A percentile compares a stretch with the other conserved stretches of the same genome.
Evolutionary conservation across 2,888 invertebrate genomes (phyloP).

Genomic region (Mesochorus sp.): DNA sequence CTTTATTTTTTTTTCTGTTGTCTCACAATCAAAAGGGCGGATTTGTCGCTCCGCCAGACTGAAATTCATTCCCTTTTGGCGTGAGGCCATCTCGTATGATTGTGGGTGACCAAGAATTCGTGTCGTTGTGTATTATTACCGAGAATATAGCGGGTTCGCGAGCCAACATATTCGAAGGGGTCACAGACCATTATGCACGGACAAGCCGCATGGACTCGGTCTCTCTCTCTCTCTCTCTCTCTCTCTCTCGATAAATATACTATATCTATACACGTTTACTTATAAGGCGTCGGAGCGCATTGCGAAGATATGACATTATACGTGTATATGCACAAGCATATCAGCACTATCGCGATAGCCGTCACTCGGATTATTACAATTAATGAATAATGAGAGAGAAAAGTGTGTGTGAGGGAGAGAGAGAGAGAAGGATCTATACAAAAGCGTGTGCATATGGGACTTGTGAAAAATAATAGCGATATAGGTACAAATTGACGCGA

Average conservation of each 20-base stretch:
- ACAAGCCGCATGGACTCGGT: constrained; percentile 44
- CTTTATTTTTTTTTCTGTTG: neutral
- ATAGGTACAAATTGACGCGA: constrained; percentile 27
- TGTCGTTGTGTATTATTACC: constrained; percentile 66
- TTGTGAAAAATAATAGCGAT: constrained; percentile 51
- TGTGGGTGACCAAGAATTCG: constrained; percentile 67
- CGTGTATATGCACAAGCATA: constrained; percentile 30
- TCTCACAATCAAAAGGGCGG: neutral
- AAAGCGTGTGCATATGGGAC: constrained; percentile 8
- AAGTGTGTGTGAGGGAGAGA: constrained; percentile 28
- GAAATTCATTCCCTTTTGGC: neutral
- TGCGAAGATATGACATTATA: constrained; percentile 53
- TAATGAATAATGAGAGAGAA: constrained; percentile 49
- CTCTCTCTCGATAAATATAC: no score
- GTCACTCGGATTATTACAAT: constrained; percentile 59
- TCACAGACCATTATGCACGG: constrained; percentile 70
- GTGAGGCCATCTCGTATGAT: constrained; percentile 9
- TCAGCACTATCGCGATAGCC: constrained; percentile 54
- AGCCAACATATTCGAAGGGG: constrained; percentile 57
- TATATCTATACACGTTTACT: neutral
- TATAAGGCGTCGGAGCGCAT: constrained; percentile 33
- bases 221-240: no score
- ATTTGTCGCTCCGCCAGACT: neutral
- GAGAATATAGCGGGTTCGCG: constrained; percentile 47
- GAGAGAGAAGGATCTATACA: constrained; percentile 22